These are phyloP conservation scores for Drosophila anomalata DNA, from an alignment of 2,888 invertebrate species.

Conservation along the genomic window DNA sequence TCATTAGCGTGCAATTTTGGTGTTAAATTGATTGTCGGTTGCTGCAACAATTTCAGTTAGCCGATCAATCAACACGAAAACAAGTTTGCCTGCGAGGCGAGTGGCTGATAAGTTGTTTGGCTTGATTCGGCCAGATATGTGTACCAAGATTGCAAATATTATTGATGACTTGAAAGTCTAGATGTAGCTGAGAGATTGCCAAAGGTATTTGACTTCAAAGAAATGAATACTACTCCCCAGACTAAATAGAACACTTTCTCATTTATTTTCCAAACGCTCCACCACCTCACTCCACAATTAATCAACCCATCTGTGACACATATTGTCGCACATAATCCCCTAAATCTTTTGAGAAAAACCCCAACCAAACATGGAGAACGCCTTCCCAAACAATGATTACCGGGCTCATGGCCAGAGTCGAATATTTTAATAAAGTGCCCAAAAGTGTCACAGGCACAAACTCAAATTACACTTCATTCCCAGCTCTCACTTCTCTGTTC, in stretches of 20 bases:
- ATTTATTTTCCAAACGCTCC: background rate
- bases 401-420: conserved; percentile 48
- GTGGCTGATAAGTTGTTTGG: conserved; percentile 28
- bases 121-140: conserved; percentile 16
- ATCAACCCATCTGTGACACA: conserved; percentile 9
- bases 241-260: background rate
- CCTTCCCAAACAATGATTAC: conserved; percentile 53
- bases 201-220: background rate
- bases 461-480: conserved; percentile 62
- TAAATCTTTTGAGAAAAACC: conserved; percentile 13
- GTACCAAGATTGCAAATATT: conserved; percentile 14
- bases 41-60: conserved; percentile 60
- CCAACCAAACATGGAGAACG: conserved; percentile 12
- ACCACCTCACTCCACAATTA: conserved; percentile 1
- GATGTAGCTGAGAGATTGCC: background rate
- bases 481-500: conserved; percentile 1
- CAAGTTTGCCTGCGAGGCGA: conserved; percentile 47
- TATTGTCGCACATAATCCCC: conserved; percentile 31
- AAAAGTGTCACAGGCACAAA: conserved; percentile 71
- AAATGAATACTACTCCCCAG: background rate
- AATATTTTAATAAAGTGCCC: conserved; percentile 75
- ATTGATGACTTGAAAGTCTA: conserved; percentile 18
- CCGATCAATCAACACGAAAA: conserved; percentile 68
- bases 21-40: conserved; percentile 71
- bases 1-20: conserved; percentile 69